phyloP scores from a whole-genome alignment of 2,797 vertebrate genomes.

The Phoebastria nigripes region DNA sequence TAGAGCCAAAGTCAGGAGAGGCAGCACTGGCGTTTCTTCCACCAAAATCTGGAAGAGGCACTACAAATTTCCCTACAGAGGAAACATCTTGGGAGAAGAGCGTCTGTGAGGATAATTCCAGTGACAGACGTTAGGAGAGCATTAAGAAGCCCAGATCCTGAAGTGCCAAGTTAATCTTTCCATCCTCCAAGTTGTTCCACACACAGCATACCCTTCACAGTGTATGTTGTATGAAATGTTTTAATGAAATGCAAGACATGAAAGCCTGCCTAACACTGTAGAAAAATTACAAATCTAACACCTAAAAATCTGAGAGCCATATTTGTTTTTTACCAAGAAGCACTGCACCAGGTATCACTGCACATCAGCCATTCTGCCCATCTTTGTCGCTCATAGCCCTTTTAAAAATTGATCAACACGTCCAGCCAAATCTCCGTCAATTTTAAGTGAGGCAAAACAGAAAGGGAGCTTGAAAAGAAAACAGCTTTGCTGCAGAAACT shows the following conservation, averaged over 20 bases:
- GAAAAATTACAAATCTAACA: background rate
- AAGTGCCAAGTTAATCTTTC: background rate
- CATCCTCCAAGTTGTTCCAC: background rate
- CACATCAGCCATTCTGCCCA: background rate
- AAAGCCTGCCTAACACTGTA: background rate
- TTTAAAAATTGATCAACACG: background rate
- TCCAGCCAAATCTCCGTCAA: background rate
- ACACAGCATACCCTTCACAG: background rate
- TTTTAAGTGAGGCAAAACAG: background rate
- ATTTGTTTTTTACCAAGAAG: background rate
- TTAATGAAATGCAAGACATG: background rate
- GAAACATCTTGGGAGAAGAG: background rate
- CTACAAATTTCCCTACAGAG: background rate
- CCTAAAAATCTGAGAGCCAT: background rate
- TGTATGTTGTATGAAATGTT: background rate
- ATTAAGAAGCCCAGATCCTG: background rate
- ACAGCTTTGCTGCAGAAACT: background rate
- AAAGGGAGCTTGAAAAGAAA: background rate
- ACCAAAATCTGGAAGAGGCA: background rate
- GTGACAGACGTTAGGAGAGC: background rate
- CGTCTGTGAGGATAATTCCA: background rate
- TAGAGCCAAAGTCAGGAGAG: background rate
- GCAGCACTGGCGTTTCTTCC: background rate
- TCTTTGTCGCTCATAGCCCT: background rate
- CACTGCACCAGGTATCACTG: background rate